Evolutionary conservation across 2,797 vertebrate species (phyloP).

Genomic region (Mormyrus proboscirostris): DNA sequence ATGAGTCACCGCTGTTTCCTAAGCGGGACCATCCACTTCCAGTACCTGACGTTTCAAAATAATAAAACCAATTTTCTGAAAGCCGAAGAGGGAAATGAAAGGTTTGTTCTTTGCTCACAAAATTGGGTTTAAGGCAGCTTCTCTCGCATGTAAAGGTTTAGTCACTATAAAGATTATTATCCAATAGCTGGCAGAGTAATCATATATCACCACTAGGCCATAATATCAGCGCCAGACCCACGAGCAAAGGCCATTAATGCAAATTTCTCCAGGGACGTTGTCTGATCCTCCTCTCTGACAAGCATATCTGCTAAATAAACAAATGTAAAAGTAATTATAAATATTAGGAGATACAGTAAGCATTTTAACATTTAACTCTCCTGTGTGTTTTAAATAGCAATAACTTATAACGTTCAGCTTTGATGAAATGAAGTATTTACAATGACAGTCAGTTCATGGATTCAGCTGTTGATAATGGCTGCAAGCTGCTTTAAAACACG

Average conservation of each 20-base stretch:
- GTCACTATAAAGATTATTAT: background rate
- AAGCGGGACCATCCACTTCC: background rate
- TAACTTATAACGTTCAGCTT: background rate
- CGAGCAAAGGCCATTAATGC: background rate
- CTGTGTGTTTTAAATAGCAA: background rate
- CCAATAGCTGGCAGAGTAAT: background rate
- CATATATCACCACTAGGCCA: background rate
- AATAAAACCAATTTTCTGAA: background rate
- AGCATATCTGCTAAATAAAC: background rate
- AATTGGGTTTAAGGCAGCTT: background rate
- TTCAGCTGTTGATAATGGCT: background rate
- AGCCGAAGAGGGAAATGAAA: background rate
- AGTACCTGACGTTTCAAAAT: background rate
- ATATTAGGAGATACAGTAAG: background rate
- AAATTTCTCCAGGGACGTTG: background rate
- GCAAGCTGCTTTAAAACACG: background rate
- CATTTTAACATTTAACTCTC: background rate
- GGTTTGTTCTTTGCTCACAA: background rate
- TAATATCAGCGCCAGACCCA: background rate
- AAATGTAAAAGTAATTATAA: background rate
- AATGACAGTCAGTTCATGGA: background rate
- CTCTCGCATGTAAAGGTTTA: background rate
- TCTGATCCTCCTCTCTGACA: background rate
- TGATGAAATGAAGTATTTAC: background rate
- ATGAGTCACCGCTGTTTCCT: background rate